Base-by-base conservation (phyloP, 2,113 vertebrate genomes). In the Redunca redunca region DNA sequence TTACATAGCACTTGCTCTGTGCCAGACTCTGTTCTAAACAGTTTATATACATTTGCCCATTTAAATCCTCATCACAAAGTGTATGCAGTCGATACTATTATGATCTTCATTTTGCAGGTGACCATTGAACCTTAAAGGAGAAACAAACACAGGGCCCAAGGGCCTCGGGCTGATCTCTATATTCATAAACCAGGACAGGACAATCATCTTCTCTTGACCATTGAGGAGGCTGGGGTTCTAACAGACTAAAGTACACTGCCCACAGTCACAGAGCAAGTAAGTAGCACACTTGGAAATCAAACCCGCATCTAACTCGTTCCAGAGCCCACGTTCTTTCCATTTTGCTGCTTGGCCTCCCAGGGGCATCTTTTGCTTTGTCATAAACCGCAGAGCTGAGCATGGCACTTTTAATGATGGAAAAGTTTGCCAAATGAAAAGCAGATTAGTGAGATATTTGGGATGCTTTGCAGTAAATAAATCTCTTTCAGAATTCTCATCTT, bases 371-470 rank as follows among this genome's bases (percentile, higher is more conserved):
- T 83, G 21, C 67, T 95, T 94, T 94, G 77, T 85, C 85, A 84
- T 87, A 85, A 97, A 91, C 53, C 1, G 2, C 28, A 91, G 50
- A 97, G 6, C 25, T 86, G 55, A 97, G 48, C 74, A 16, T 57
- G 88, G 57, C 28, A 80, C 48, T 96, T 97, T 89, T 81, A 97
- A 97, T 96, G 96, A 97, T 95, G 86, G 86, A 88, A 87, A 94
- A 97, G 84, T 94, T 95, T 97, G 88, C 60, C 74, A 97, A 95
- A 94, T 93, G 95, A 94, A 98, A 98, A 95, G 94, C 82, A 95
- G 90, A 97, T 97, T 97, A 97, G 97, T 95, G 94, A 96, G 96
- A 89, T 98, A 94, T 89, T 98, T 98, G 96, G 97, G 86, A 91
- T 94, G 89, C 40, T 95, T 94, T 95, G 52, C 90, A 97, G 91